Evolutionary conservation across 1,140 invertebrate genomes (phyloP), one percentile per base, ranked within the genome.

Genomic region (Phymastichus coffea): DNA sequence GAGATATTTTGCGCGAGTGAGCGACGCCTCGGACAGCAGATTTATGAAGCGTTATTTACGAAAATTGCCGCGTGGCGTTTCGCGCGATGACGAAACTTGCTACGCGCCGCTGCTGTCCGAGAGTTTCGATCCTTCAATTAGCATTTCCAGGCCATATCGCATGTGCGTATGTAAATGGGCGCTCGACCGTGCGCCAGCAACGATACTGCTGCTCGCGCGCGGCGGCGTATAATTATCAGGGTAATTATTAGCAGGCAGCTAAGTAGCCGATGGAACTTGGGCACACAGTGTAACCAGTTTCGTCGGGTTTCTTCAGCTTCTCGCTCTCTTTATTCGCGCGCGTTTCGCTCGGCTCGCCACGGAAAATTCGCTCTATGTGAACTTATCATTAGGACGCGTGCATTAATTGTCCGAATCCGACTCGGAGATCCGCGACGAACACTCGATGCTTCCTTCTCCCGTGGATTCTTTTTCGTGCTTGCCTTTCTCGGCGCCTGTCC

Each of bases 211-310:
- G 57, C 56, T 61, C 61, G 64, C 57, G 64, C 69, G 61, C 57
- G 63, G 66, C 61, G 68, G 66, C 63, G 69, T 73, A 75, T 78
- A 75, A 79, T 79, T 77, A 79, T 78, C 75, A 63, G 58, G 62
- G 67, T 78, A 75, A 78, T 79, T 79, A 78, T 76, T 74, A 72
- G 69, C 69, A 72, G 61, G 60, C 54, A 68, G 71, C 73, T 79
- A 77, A 79, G 74, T 73, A 77, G 67, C 67, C 55, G 65, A 67
- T 67, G 72, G 66, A 69, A 76, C 77, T 79, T 76, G 26, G 61
- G 64, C 62, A 61, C 57, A 59, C 57, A 48, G n/a, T n/a, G n/a
- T n/a, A n/a, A 33, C 28, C 28, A 33, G 28, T 33, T 33, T 33
- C n/a, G n/a, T n/a, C n/a, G n/a, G n/a, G n/a, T n/a, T n/a, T n/a